These are phyloP conservation scores for Agelas oroides DNA, from an alignment of 37 sponge, comb jelly and placozoan species.

Conservation along the genomic window DNA sequence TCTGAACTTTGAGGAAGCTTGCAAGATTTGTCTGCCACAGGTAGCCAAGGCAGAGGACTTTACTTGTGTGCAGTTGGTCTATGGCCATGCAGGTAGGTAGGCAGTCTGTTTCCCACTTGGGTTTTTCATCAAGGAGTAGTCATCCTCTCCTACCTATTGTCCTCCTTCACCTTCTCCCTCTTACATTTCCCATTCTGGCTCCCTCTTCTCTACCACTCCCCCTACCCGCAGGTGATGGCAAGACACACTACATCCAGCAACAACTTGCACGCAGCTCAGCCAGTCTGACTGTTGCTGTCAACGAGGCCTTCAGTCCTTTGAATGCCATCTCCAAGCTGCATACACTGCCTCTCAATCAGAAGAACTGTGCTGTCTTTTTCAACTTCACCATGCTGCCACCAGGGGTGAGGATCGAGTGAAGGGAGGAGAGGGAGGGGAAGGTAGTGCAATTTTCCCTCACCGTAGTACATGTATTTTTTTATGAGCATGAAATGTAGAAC, in stretches of 20 bases:
- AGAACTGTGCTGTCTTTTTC: slow-evolving; percentile 78
- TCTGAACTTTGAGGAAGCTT: slow-evolving; percentile 42
- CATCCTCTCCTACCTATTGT: neutral
- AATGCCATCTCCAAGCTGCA: slow-evolving; percentile 77
- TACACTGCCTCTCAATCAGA: slow-evolving; percentile 41
- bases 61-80: slow-evolving; percentile 59
- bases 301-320: slow-evolving; percentile 84
- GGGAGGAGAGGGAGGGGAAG: too few species aligned
- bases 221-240: slow-evolving; percentile 78
- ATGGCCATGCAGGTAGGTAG: slow-evolving; percentile 83
- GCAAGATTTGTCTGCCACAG: neutral
- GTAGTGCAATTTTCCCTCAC: too few species aligned
- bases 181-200: too few species aligned
- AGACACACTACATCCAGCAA: slow-evolving; percentile 88
- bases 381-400: slow-evolving; percentile 89
- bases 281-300: slow-evolving; percentile 74
- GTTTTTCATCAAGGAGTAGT: neutral
- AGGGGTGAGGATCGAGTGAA: too few species aligned
- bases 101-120: too few species aligned
- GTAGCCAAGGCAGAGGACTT: slow-evolving; percentile 31
- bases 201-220: too few species aligned
- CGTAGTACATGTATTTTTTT: too few species aligned
- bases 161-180: too few species aligned
- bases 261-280: slow-evolving; percentile 42
- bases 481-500: too few species aligned